phyloP scores from a whole-genome alignment of 2,797 vertebrate genomes.

The Poeciliopsis turneri region DNA sequence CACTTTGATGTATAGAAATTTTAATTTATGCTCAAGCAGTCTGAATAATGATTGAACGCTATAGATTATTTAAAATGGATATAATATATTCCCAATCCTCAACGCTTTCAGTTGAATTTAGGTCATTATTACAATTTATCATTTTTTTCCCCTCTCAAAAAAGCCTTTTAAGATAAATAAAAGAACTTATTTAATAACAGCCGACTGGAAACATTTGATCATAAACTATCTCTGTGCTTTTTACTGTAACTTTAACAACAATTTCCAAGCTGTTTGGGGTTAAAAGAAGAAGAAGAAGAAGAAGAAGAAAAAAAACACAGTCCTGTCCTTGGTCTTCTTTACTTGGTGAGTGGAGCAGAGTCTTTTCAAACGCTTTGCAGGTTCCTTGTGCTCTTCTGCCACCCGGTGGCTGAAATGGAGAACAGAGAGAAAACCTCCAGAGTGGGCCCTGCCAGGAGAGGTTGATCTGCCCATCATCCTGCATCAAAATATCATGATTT shows the following conservation, averaged over 20 bases:
- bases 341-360: conserved; percentile 37
- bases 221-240: conserved; percentile 38
- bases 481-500: conserved; percentile 76
- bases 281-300: neutral
- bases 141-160: conserved; percentile 6
- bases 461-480: conserved; percentile 66
- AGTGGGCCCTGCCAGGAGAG: conserved; percentile 56
- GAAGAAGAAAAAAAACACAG: neutral
- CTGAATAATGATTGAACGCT: conserved; percentile 3
- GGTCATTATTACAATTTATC: conserved; percentile 42
- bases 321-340: conserved; percentile 23
- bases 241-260: conserved; percentile 50
- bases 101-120: conserved; percentile 31
- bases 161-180: conserved; percentile 29
- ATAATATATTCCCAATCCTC: conserved; percentile 22
- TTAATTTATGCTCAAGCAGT: neutral
- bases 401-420: conserved; percentile 75
- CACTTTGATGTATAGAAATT: conserved; percentile 16
- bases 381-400: conserved; percentile 85
- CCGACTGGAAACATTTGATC: conserved; percentile 42
- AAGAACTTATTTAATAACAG: conserved; percentile 23
- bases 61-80: conserved; percentile 19
- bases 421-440: conserved; percentile 49
- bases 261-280: conserved; percentile 51
- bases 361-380: conserved; percentile 35